Evolutionary conservation across 2,888 invertebrate species (phyloP).

Genomic region (Deilephila elpenor): DNA sequence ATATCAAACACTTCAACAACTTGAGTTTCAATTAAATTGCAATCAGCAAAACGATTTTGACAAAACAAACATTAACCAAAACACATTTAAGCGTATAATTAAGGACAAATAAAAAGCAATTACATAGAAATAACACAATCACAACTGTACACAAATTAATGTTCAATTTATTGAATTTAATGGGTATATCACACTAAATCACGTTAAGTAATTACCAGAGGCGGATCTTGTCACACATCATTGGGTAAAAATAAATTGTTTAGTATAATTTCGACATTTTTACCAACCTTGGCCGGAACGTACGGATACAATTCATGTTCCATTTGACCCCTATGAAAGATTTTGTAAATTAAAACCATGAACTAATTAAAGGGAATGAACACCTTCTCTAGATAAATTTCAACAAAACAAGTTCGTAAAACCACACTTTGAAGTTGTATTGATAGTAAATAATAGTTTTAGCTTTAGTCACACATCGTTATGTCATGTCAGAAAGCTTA

Average conservation of each 20-base stretch:
- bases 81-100: not conserved
- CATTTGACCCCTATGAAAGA: no score
- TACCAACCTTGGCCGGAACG: no score
- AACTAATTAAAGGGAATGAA: no score
- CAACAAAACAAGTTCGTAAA: no score
- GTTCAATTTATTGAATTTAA: slow-evolving; percentile 13
- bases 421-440: no score
- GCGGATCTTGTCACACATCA: not conserved
- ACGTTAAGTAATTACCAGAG: slow-evolving; percentile 6
- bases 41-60: not conserved
- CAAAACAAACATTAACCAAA: not conserved
- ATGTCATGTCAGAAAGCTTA: no score
- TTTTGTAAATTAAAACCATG: no score
- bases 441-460: no score
- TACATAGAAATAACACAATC: slow-evolving; percentile 7
- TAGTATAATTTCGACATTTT: no score
- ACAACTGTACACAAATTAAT: slow-evolving; percentile 7
- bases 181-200: slow-evolving; percentile 13
- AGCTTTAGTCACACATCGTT: no score
- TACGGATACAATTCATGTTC: no score
- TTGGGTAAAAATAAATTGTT: not conserved
- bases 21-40: slow-evolving; percentile 1
- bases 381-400: no score
- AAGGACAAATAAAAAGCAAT: not conserved
- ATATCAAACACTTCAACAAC: not conserved